Conservation (phyloP, 2,113 vertebrate genomes). For the Phalacrocorax brasilianus region DNA sequence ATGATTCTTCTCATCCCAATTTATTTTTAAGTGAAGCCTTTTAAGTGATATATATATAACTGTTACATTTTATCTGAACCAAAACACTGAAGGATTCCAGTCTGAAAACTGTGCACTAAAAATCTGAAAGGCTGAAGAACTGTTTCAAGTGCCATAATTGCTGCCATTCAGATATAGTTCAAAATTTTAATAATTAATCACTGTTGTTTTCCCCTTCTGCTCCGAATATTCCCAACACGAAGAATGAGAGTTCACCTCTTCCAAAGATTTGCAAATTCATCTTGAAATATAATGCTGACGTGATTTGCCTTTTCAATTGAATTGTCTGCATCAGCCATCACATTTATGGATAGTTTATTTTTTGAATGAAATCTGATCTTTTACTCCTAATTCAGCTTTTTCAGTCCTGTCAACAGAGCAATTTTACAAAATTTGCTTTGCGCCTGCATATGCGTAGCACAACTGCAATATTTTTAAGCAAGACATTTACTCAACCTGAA, state of each 20-base stretch:
- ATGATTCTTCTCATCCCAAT: neutral
- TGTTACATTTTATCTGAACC: neutral
- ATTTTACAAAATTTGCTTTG: neutral
- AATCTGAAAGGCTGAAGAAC: neutral
- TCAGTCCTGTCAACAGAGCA: neutral
- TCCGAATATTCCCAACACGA: neutral
- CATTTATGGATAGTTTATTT: neutral
- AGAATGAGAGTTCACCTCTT: neutral
- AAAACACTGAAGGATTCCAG: neutral
- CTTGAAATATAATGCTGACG: neutral
- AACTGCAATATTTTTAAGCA: neutral
- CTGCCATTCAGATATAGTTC: neutral
- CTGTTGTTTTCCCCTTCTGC: neutral
- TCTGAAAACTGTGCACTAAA: neutral
- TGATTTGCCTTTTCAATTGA: neutral
- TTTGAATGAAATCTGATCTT: neutral
- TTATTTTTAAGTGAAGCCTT: neutral
- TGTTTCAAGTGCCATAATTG: neutral
- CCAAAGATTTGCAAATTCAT: neutral
- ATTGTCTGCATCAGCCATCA: neutral
- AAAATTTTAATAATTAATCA: neutral
- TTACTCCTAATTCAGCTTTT: neutral
- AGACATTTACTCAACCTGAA: neutral
- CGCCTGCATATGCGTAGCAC: neutral
- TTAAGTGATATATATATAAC: neutral